Evolutionary conservation across 2,113 vertebrate species (phyloP), one percentile per base, ranked within the genome.

Genomic region (Nematolebias whitei): DNA sequence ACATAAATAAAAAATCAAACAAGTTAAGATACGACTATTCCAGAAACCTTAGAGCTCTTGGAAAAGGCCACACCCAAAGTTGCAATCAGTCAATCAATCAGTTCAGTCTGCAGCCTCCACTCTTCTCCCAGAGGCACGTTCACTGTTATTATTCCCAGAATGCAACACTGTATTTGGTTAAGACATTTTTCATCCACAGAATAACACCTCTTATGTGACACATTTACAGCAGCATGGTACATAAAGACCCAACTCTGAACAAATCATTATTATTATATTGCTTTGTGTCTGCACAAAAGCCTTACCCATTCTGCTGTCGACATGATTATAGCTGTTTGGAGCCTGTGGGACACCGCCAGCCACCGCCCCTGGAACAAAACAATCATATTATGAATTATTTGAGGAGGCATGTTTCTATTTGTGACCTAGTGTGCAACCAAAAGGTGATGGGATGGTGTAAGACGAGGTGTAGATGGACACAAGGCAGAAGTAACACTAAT

Each of bases 301-400:
- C 94, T 93, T 92, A 98, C 96, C 93, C 87, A 92, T 92, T 84
- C 79, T 85, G 68, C 91, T 93, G 72, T 98, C 96, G 86, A 96
- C 89, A 23, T 95, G 89, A 85, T 97, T 95, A 0, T 94, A 96
- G 89, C 83, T 95, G 86, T 93, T 95, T 12, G 93, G 88, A 63
- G 89, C 76, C 54, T 71, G 82, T 32, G 91, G 83, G 59, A 88
- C 92, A 69, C 95, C 94, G 47, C 88, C 92, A 72, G 91, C 64
- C 45, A 78, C 16, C n/a, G 75, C 55, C 76, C 85, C 91, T 92
- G 78, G 69, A 69, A 45, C 12, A 76, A 71, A 65, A 23, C 41
- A 80, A 74, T 81, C 40, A 79, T 29, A 16, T 53, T 50, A 23
- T 57, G 18, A 74, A 70, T 65, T n/a, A 49, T 70, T 49, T 38